Evolutionary conservation across 2,113 vertebrate genomes (phyloP), one percentile per base, ranked within the genome.

Genomic region (Xiphophorus hellerii): DNA sequence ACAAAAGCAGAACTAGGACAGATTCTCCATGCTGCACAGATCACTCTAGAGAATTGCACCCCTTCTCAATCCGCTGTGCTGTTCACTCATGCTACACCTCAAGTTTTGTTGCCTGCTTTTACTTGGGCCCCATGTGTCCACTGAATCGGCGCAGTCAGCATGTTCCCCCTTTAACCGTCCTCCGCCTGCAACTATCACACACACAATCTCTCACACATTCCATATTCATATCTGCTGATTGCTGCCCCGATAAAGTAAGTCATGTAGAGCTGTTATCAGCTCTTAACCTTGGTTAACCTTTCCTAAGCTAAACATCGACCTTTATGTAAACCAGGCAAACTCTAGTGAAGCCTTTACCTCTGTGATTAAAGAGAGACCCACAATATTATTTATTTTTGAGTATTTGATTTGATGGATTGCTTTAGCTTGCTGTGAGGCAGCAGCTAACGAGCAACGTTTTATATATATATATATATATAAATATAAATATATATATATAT

Each of bases 1-100:
- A 84, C 88, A 88, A 88, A 25, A 90, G 86, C 78, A 76, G 89
- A 92, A 89, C 42, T 88, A 77, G 91, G 91, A 86, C 91, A 92
- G 90, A 91, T 93, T 93, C 77, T 89, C 86, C 87, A 89, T 68
- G 85, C 91, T 75, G 88, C 81, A 37, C 76, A 71, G 67, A 89
- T 88, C 81, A 67, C 81, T 64, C 84, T 69, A 74, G 72, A 75
- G 85, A 83, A 84, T 73, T 78, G 84, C 68, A 33, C 68, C 44
- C 73, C 88, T 74, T 80, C 67, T 78, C 29, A 28, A 65, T 66
- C 87, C 76, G 44, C 78, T 76, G 66, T 31, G 73, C 66, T 42
- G 62, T 66, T 85, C 76, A 5, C 70, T 78, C 63, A 44, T 69
- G 66, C 76, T 80, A 60, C 78, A 65, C 68, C 69, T 72, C 61